Conservation (phyloP, 1,140 invertebrate species). For the Lepidostoma basale region DNA sequence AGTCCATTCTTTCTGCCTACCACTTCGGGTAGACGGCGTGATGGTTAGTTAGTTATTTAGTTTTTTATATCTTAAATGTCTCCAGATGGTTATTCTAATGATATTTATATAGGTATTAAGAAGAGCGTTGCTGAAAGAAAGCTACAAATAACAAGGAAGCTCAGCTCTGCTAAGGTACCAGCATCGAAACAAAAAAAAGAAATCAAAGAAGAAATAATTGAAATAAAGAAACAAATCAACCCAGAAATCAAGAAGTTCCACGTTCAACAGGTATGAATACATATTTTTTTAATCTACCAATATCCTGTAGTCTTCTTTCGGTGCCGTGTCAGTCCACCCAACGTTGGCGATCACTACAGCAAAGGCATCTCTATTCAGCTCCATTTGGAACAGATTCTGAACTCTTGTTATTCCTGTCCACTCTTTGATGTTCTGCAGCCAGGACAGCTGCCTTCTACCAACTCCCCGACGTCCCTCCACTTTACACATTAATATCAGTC, state of each 20-base stretch:
- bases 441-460: no score
- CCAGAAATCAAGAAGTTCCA: conserved; percentile 61
- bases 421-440: no score
- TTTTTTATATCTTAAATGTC: no score
- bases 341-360: no score
- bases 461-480: no score
- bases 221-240: conserved; percentile 71
- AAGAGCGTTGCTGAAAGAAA: conserved; percentile 71
- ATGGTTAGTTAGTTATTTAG: neutral
- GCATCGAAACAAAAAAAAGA: conserved; percentile 71
- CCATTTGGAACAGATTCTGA: no score
- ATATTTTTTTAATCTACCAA: neutral
- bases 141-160: conserved; percentile 72
- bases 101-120: conserved; percentile 59
- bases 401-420: no score
- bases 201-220: conserved; percentile 70
- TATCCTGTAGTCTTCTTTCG: no score
- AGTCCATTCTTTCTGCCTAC: conserved; percentile 46
- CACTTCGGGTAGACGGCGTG: conserved; percentile 15
- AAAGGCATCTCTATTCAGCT: no score
- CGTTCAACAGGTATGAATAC: conserved; percentile 41
- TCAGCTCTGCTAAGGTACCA: conserved; percentile 69
- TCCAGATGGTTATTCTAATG: neutral
- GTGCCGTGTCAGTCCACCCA: no score
- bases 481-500: no score